These are phyloP conservation scores for Candidula unifasciata DNA, from an alignment of 2,888 invertebrate species.

Conservation along the genomic window DNA sequence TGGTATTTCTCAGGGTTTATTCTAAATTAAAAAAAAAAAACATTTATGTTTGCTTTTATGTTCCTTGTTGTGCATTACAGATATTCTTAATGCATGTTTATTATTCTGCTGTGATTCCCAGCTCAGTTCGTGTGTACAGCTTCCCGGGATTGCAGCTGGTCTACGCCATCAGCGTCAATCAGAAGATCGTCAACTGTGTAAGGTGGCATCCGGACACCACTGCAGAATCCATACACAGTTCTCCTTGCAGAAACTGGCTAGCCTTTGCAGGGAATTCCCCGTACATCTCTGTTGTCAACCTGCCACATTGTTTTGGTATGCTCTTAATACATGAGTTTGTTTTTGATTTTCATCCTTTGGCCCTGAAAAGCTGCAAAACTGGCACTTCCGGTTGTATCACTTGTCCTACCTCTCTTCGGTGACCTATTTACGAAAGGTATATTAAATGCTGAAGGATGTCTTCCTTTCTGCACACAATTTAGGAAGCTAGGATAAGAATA, in stretches of 20 bases:
- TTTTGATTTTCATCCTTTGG: not conserved
- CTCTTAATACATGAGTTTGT: not conserved
- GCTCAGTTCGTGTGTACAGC: conserved; percentile 76
- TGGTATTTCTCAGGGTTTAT: no score
- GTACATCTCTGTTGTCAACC: conserved; percentile 80
- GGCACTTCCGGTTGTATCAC: no score
- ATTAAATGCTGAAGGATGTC: no score
- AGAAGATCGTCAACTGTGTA: conserved; percentile 83
- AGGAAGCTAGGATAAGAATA: no score
- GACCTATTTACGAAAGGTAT: no score
- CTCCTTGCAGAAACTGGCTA: conserved; percentile 82
- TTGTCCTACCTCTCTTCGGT: no score
- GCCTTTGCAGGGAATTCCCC: conserved; percentile 82
- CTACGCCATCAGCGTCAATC: conserved; percentile 80
- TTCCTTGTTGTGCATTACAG: no score
- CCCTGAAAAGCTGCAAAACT: no score
- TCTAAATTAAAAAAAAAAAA: no score
- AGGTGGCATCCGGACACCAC: conserved; percentile 87
- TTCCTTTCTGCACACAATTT: no score
- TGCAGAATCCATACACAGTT: conserved; percentile 79
- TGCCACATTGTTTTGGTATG: conserved; percentile 61
- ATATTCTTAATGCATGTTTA: not conserved
- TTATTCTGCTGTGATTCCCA: conserved; percentile 56
- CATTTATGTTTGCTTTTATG: not conserved
- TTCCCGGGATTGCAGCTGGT: conserved; percentile 74